Percentiles rank a stretch among this genome's conserved stretches.
Evolutionary conservation across 1,140 invertebrate species (phyloP).

Genomic region (Cotesia vestalis): DNA sequence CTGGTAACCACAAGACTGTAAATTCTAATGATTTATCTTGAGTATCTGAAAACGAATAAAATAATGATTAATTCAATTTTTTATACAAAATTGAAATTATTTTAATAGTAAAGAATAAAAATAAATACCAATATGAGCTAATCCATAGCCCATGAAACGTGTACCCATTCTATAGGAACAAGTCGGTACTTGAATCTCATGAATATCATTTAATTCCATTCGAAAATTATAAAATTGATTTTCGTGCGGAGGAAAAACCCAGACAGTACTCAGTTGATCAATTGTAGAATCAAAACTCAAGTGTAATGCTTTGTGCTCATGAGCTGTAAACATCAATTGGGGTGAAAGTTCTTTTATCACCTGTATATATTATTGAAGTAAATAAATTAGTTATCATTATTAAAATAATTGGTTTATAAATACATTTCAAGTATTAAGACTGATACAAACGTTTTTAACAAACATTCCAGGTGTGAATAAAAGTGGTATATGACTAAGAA

Average conservation of each 20-base stretch:
- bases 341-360: slow-evolving; percentile 74
- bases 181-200: slow-evolving; percentile 90
- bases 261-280: slow-evolving; percentile 63
- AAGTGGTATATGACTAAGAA: slow-evolving; percentile 77
- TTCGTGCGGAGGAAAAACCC: slow-evolving; percentile 63
- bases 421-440: slow-evolving; percentile 10
- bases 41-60: slow-evolving; percentile 58
- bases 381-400: slow-evolving; percentile 30
- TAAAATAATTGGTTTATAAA: slow-evolving; percentile 13
- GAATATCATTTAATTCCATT: slow-evolving; percentile 67
- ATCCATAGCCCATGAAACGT: slow-evolving; percentile 83
- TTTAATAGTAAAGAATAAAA: slow-evolving; percentile 10
- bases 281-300: slow-evolving; percentile 64
- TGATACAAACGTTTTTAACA: slow-evolving; percentile 68
- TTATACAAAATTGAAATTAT: background rate
- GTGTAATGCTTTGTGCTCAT: slow-evolving; percentile 79
- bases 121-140: slow-evolving; percentile 78
- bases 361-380: slow-evolving; percentile 59
- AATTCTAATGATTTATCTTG: slow-evolving; percentile 61
- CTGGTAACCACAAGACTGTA: slow-evolving; percentile 63
- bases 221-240: slow-evolving; percentile 63
- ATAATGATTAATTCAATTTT: slow-evolving; percentile 18
- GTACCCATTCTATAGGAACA: slow-evolving; percentile 96
- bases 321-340: slow-evolving; percentile 85
- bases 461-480: slow-evolving; percentile 71